These are phyloP conservation scores for Hetaerina americana DNA, from an alignment of 1,140 invertebrate species.

Conservation along the genomic window DNA sequence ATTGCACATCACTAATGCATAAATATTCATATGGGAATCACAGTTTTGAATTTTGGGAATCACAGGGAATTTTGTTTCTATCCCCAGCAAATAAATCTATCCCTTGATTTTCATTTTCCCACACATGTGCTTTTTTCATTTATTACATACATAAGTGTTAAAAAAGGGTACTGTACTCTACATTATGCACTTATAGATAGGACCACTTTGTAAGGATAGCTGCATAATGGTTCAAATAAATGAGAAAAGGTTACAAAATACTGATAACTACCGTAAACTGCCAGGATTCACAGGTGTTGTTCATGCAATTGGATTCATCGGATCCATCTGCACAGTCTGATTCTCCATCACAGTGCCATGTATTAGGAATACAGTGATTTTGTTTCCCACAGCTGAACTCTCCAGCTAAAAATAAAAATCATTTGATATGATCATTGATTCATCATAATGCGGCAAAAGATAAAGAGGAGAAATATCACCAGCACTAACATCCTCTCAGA, in stretches of 20 bases:
- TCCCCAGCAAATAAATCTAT: too few species aligned
- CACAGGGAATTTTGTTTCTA: too few species aligned
- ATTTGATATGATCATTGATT: conserved; percentile 4
- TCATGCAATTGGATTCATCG: conserved; percentile 32
- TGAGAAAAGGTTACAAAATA: conserved; percentile 14
- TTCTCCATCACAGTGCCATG: conserved; percentile 46
- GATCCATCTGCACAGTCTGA: conserved; percentile 34
- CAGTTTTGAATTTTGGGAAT: too few species aligned
- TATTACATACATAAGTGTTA: background rate
- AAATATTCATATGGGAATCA: too few species aligned
- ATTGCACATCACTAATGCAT: too few species aligned
- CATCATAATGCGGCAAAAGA: too few species aligned
- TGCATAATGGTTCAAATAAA: background rate
- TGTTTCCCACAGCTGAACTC: conserved; percentile 35
- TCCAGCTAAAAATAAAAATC: conserved; percentile 24
- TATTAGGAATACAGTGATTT: conserved; percentile 35
- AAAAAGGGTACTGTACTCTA: background rate
- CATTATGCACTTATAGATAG: background rate
- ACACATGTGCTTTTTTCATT: background rate
- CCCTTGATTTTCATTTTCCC: conserved; percentile 15
- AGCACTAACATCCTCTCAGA: too few species aligned
- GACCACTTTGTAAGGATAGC: background rate
- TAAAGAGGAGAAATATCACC: too few species aligned
- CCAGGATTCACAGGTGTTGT: conserved; percentile 31
- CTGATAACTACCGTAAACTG: conserved; percentile 29